Conservation (phyloP, 2,113 vertebrate genomes). For the Pangasianodon hypophthalmus region DNA sequence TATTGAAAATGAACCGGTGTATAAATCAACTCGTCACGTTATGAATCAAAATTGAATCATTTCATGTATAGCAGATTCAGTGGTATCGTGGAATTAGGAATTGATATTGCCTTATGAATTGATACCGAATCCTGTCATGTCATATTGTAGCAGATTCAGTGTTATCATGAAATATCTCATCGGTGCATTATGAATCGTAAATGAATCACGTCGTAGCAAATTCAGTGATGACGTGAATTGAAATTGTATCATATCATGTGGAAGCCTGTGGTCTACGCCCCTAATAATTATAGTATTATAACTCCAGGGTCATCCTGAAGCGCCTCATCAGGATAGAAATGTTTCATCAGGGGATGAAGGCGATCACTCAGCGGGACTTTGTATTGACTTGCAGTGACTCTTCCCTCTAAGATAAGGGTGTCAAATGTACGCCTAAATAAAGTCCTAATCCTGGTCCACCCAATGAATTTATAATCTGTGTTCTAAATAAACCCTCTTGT, state of each 20-base stretch:
- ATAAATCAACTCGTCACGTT: not conserved
- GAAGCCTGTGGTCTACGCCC: too few relatives aligned
- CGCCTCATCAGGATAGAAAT: not conserved
- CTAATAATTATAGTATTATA: too few relatives aligned
- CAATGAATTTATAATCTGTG: not conserved
- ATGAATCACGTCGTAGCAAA: not conserved
- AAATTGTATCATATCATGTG: not conserved
- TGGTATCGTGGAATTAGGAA: too few relatives aligned
- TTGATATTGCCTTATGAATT: too few relatives aligned
- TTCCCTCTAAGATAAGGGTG: not conserved
- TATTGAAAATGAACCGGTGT: not conserved
- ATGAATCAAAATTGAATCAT: too few relatives aligned
- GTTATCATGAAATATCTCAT: too few relatives aligned
- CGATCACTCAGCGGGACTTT: not conserved
- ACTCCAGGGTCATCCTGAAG: not conserved
- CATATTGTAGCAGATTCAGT: too few relatives aligned
- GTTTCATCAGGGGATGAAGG: not conserved
- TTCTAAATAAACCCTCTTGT: not conserved
- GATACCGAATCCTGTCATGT: too few relatives aligned
- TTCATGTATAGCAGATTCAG: too few relatives aligned
- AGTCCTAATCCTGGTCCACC: not conserved
- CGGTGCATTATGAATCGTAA: not conserved
- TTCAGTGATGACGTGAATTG: not conserved
- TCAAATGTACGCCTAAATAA: not conserved
- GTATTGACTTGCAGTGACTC: not conserved